These are phyloP conservation scores for Suillia variegata DNA, from an alignment of 2,888 invertebrate genomes.

Conservation along the genomic window DNA sequence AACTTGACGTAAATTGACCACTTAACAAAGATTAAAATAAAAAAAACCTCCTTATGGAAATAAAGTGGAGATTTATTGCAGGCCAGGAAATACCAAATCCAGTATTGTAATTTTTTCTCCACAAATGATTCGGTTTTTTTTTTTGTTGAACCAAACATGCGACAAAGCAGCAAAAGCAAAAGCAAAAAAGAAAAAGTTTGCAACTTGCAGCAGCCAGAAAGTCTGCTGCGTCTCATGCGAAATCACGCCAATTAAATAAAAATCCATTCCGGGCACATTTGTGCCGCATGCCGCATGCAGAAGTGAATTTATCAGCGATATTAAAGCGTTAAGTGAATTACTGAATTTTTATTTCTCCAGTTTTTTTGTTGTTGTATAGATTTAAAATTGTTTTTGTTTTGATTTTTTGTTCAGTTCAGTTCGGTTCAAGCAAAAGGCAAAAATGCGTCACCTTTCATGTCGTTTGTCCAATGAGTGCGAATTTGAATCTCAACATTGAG, in stretches of 20 bases:
- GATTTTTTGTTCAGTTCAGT: background rate
- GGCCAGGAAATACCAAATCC: too few relatives aligned
- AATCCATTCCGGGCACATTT: constrained; percentile 30
- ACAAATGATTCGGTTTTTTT: background rate
- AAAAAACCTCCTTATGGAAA: too few relatives aligned
- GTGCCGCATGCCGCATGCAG: background rate
- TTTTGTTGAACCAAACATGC: too few relatives aligned
- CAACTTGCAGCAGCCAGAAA: constrained; percentile 20
- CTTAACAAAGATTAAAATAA: too few relatives aligned
- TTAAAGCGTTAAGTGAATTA: constrained; percentile 58
- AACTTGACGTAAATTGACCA: too few relatives aligned
- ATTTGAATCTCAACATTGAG: constrained; percentile 3
- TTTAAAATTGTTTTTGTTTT: background rate
- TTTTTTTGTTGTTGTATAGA: background rate
- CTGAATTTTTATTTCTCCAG: constrained; percentile 37
- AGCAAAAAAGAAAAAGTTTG: too few relatives aligned
- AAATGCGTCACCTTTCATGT: constrained; percentile 54
- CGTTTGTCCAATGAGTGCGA: constrained; percentile 30
- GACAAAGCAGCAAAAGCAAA: too few relatives aligned
- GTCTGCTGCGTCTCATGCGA: constrained; percentile 20
- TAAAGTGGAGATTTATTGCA: too few relatives aligned
- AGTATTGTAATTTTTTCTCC: too few relatives aligned
- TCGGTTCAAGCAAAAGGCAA: constrained; percentile 2
- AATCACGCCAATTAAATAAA: constrained; percentile 52
- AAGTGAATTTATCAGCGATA: constrained; percentile 50